A percentile compares a stretch with the other conserved stretches of the same genome.
Evolutionary conservation across 2,888 invertebrate genomes (phyloP).

Genomic region (Embidobia sp.): DNA sequence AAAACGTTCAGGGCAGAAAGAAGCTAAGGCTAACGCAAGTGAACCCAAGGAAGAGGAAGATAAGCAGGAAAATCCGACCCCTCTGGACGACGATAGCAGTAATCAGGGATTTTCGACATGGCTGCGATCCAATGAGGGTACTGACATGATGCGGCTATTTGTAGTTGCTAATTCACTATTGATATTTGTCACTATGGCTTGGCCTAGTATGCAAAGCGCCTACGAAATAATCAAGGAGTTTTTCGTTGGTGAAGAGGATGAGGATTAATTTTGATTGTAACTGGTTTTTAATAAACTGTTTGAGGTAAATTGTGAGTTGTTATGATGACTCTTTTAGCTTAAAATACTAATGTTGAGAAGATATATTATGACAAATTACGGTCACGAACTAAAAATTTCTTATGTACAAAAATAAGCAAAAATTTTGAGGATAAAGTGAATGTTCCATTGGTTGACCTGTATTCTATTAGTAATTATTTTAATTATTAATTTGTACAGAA

Average conservation of each 20-base stretch:
- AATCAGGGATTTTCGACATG: conserved; percentile 78
- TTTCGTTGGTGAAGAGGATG: conserved; percentile 73
- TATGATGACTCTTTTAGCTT: too few relatives aligned
- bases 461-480: too few relatives aligned
- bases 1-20: conserved; percentile 69
- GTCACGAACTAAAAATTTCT: too few relatives aligned
- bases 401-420: too few relatives aligned
- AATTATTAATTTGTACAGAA: too few relatives aligned
- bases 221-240: conserved; percentile 82
- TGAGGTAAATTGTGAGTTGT: too few relatives aligned
- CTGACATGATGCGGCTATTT: conserved; percentile 91
- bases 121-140: conserved; percentile 84
- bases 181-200: conserved; percentile 87
- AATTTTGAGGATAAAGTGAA: too few relatives aligned
- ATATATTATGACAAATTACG: too few relatives aligned
- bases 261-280: conserved; percentile 5
- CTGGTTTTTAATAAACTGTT: too few relatives aligned
- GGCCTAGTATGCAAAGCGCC: conserved; percentile 87
- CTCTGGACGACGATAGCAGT: conserved; percentile 71
- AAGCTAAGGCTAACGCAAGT: conserved; percentile 62
- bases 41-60: conserved; percentile 61
- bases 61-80: conserved; percentile 43
- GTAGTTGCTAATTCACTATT: conserved; percentile 89
- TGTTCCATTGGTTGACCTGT: too few relatives aligned
- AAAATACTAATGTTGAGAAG: too few relatives aligned